These are phyloP conservation scores for Pseudomyrmex cubaensis DNA, from an alignment of 1,140 invertebrate species.

Conservation along the genomic window DNA sequence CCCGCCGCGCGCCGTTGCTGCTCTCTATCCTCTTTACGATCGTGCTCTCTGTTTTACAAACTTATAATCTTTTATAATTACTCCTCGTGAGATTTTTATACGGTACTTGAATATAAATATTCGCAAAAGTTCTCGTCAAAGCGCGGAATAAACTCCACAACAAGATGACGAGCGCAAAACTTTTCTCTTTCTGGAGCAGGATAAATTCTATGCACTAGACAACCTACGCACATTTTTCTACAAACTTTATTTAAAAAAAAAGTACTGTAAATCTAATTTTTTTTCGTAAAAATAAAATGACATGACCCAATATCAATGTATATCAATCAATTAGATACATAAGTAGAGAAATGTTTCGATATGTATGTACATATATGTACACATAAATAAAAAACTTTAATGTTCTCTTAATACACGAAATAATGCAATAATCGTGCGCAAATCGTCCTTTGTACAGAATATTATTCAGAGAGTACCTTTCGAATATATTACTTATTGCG, in stretches of 20 bases:
- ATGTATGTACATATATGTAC: neutral
- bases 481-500: neutral
- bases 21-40: conserved; percentile 1
- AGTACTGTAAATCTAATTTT: neutral
- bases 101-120: conserved; percentile 31
- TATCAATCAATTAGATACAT: neutral
- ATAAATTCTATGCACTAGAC: neutral
- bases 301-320: neutral
- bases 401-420: neutral
- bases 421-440: neutral
- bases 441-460: neutral
- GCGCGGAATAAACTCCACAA: neutral
- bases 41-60: conserved; percentile 23
- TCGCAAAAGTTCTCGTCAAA: conserved; percentile 15
- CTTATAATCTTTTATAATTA: conserved; percentile 71
- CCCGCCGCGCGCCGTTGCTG: neutral
- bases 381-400: neutral
- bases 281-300: neutral
- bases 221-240: too few relatives aligned
- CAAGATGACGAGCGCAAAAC: neutral
- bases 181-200: neutral
- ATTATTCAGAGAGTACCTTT: neutral
- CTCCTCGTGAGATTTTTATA: conserved; percentile 24
- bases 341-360: neutral
- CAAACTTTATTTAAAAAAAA: neutral